Evolutionary conservation across 1,140 invertebrate species (phyloP).

Genomic region (Drosophila watanabei): DNA sequence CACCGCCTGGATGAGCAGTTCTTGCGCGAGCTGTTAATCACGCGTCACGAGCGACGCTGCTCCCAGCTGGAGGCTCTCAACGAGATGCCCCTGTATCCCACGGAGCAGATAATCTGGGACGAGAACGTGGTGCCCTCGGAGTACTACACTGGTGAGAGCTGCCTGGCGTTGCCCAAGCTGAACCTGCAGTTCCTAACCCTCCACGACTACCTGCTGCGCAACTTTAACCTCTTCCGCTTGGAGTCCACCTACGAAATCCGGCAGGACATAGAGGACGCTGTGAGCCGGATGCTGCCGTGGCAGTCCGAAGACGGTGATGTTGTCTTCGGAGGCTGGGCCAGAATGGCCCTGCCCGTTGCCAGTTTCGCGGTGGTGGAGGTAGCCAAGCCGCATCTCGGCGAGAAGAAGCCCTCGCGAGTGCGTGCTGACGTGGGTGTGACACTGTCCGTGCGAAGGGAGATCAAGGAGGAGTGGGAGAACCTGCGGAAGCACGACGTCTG

Average conservation of each 20-base stretch:
- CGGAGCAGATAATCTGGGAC: conserved; percentile 99
- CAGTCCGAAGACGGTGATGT: conserved; percentile 94
- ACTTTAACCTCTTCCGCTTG: conserved; percentile 98
- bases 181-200: conserved; percentile 99
- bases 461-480: conserved; percentile 98
- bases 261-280: conserved; percentile 98
- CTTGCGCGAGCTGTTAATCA: conserved; percentile 94
- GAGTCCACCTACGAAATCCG: conserved; percentile 99
- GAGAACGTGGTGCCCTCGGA: conserved; percentile 99
- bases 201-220: conserved; percentile 98
- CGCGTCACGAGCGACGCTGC: conserved; percentile 94
- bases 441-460: conserved; percentile 94
- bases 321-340: conserved; percentile 98
- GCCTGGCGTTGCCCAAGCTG: conserved; percentile 97
- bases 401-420: conserved; percentile 97
- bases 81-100: conserved; percentile 99
- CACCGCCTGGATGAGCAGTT: conserved; percentile 92
- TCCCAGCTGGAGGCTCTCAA: conserved; percentile 98
- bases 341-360: conserved; percentile 98
- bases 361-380: conserved; percentile 98
- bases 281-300: conserved; percentile 97
- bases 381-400: conserved; percentile 95
- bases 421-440: conserved; percentile 97
- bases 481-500: conserved; percentile 99
- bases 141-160: conserved; percentile 98